Evolutionary conservation across 23 tunicate genomes (phyloP), one percentile per base, ranked within the genome.

Genomic region (Oikopleura dioica): DNA sequence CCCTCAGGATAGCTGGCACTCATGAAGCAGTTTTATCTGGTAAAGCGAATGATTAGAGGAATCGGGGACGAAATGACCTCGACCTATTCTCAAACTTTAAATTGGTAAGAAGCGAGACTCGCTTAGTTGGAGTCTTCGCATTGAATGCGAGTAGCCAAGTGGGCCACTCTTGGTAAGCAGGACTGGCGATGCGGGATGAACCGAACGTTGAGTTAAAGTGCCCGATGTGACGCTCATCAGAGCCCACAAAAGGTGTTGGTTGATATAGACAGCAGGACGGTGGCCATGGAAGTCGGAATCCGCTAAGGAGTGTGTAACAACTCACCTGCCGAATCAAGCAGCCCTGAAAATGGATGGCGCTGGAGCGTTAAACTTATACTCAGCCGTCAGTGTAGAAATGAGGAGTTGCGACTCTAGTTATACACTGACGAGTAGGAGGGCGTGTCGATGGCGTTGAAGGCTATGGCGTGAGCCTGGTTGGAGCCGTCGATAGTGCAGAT

Each of bases 31-130:
- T 83, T 83, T 83, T 80, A 83, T 83, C 83, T 81, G 87, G 87
- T 83, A 83, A 83, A 83, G 87, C 82, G 84, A 83, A 83, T 83
- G 87, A 83, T 83, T 83, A 83, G 87, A 83, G 84, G 84, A 38
- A 80, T 83, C 77, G 80, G 87, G 87, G 84, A 81, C 87, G 80
- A 81, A 83, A 81, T 69, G 84, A 26, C 84, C 84, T 83, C 82
- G 81, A 82, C 85, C 82, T 82, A 79, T 82, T 82, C 84, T 81
- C 84, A 81, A 79, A 81, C 82, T 81, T 81, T 78, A 81, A 81
- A 81, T 81, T 79, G 83, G 83, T 80, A 80, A 82, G 83, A 82
- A 80, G 85, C 79, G 34, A 36, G 78, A 69, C 78, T 80, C 77
- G 78, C 83, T 80, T 38, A 59, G 16, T 80, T 69, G 83, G 81